phyloP scores from a whole-genome alignment of 2,888 invertebrate species.

The Andrena hattorfiana region DNA sequence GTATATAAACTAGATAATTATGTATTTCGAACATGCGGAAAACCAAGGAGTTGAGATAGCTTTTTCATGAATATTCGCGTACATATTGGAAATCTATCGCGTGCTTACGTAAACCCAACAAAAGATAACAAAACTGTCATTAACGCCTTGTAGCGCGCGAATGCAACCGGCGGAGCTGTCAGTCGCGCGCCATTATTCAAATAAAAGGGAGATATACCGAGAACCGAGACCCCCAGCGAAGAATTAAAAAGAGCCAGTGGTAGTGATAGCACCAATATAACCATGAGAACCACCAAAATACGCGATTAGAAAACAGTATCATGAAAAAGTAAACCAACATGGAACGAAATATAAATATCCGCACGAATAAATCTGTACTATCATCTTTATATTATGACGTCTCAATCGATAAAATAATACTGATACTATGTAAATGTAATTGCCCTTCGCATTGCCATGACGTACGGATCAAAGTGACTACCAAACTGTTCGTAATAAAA shows the following conservation, averaged over 20 bases:
- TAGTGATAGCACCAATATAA: neutral
- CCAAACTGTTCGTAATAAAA: neutral
- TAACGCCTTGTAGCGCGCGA: neutral
- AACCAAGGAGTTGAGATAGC: neutral
- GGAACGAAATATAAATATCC: too few relatives aligned
- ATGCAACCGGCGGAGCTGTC: neutral
- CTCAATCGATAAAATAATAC: too few relatives aligned
- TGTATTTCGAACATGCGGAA: neutral
- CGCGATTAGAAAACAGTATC: too few relatives aligned
- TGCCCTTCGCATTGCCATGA: too few relatives aligned
- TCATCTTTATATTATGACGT: too few relatives aligned
- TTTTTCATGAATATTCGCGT: too few relatives aligned
- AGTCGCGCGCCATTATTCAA: neutral
- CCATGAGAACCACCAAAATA: neutral
- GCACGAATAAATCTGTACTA: too few relatives aligned
- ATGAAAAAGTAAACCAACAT: too few relatives aligned
- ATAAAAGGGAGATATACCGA: neutral
- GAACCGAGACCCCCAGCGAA: neutral
- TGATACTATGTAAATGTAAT: too few relatives aligned
- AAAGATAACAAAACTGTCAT: slow-evolving; percentile 16
- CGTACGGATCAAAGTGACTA: too few relatives aligned
- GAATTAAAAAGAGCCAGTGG: neutral
- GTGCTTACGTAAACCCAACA: neutral
- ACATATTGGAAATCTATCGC: neutral
- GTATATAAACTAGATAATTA: neutral